Evolutionary conservation across 2,888 invertebrate genomes (phyloP).

Genomic region (Lithophane socia): DNA sequence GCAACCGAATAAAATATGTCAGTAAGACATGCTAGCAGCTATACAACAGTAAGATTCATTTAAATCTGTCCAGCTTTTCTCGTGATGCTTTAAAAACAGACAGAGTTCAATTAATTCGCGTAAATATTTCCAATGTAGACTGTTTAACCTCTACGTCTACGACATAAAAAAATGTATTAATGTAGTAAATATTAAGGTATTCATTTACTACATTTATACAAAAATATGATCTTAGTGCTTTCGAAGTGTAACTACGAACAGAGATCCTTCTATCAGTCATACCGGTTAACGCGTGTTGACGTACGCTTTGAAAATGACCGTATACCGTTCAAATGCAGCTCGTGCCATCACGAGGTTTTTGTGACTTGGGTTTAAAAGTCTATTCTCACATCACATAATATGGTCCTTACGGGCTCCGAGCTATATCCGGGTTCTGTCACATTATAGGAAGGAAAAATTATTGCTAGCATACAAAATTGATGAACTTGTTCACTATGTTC

Average conservation of each 20-base stretch:
- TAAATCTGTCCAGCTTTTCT: conserved; percentile 19
- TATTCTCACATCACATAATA: neutral
- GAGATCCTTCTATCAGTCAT: neutral
- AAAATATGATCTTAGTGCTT: neutral
- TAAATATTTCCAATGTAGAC: conserved; percentile 23
- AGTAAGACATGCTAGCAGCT: conserved; percentile 3
- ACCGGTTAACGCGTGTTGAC: neutral
- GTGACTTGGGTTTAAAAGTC: neutral
- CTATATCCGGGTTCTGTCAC: conserved; percentile 1
- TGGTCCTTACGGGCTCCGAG: neutral
- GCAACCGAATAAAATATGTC: neutral
- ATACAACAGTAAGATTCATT: neutral
- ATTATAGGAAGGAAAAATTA: neutral
- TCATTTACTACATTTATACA: neutral
- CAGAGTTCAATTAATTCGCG: neutral
- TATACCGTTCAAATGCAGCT: neutral
- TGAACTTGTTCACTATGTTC: neutral
- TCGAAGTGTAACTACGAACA: neutral
- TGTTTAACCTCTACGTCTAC: conserved; percentile 10
- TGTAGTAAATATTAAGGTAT: neutral
- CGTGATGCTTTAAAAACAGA: conserved; percentile 18
- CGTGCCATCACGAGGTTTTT: neutral
- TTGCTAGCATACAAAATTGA: neutral
- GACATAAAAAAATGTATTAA: neutral
- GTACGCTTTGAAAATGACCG: neutral